Evolutionary conservation across 2,113 vertebrate species (phyloP), one percentile per base, ranked within the genome.

Genomic region (Cyanoderma ruficeps): DNA sequence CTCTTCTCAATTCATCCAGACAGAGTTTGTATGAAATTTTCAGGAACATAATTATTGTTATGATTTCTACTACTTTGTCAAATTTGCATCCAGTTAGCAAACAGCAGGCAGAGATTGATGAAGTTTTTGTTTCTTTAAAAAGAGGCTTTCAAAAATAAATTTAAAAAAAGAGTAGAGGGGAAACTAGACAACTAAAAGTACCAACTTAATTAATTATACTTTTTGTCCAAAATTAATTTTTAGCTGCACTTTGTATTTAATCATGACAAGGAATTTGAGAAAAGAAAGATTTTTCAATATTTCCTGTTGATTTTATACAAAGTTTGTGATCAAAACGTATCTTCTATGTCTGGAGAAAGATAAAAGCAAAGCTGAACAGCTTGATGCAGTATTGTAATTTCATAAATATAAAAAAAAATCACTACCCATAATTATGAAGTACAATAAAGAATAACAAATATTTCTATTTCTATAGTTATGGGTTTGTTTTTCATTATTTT

Each of bases 321-420:
- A 64, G 31, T 46, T 75, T 89, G 41, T 65, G 19, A 84, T 82
- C 16, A 83, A 89, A 55, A 15, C 10, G 2, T 65, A 39, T 57
- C 68, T 56, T 89, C 46, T 39, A 10, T 55, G 13, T 74, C 39
- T n/a, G 46, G 30, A 87, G 30, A 68, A 89, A 87, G 61, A 91
- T 13, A 76, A 92, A 90, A 87, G 39, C 47, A 82, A 89, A 76
- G 60, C 77, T 83, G 22, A 94, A 85, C 56, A 86, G 55, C 64
- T 46, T 74, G 42, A 83, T 74, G 81, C 42, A 59, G 42, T 56
- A 56, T 74, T 96, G 84, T 83, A 67, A 47, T 85, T 50, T 69
- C n/a, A 87, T 83, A 87, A 89, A 94, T 80, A 88, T 31, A 33
- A 94, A 93, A 88, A 74, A 14, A 87, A 92, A 85, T 80, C 13